Evolutionary conservation across 2,888 invertebrate genomes (phyloP).

Genomic region (Exocentrus adspersus): DNA sequence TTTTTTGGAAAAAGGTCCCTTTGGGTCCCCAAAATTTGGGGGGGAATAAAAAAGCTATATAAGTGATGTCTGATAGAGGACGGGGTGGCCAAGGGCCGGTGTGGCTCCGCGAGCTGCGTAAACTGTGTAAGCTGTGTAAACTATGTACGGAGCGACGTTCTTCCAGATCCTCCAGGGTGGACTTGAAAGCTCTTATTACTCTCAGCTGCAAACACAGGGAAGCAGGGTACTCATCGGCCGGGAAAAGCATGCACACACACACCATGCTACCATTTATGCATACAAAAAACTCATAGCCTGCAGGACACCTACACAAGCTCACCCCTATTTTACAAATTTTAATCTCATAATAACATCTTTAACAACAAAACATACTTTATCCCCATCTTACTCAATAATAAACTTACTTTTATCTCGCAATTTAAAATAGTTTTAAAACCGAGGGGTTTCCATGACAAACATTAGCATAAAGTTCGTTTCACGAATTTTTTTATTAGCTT

Average conservation of each 20-base stretch:
- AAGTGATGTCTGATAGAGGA: constrained; percentile 85
- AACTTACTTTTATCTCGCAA: too few species aligned
- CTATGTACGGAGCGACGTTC: constrained; percentile 99
- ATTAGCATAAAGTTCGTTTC: too few species aligned
- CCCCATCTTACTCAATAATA: too few species aligned
- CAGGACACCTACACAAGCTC: constrained; percentile 26
- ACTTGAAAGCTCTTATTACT: constrained; percentile 99
- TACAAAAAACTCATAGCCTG: constrained; percentile 27
- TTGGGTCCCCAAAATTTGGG: too few species aligned
- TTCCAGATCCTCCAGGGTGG: constrained; percentile 98
- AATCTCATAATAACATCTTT: too few species aligned
- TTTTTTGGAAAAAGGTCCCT: too few species aligned
- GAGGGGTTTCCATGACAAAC: too few species aligned
- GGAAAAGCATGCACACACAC: constrained; percentile 58
- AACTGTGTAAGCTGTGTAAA: constrained; percentile 92
- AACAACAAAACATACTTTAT: too few species aligned
- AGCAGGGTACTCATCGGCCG: constrained; percentile 64
- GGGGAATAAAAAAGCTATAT: too few species aligned
- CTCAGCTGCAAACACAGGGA: constrained; percentile 94
- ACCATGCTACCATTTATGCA: constrained; percentile 48
- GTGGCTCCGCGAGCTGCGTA: constrained; percentile 81
- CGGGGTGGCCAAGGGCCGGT: constrained; percentile 72
- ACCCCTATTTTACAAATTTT: constrained; percentile 13
- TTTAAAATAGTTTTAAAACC: too few species aligned
- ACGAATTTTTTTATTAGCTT: too few species aligned